Evolutionary conservation across 2,888 invertebrate species (phyloP).

Genomic region (Macrosoma leucophasiata): DNA sequence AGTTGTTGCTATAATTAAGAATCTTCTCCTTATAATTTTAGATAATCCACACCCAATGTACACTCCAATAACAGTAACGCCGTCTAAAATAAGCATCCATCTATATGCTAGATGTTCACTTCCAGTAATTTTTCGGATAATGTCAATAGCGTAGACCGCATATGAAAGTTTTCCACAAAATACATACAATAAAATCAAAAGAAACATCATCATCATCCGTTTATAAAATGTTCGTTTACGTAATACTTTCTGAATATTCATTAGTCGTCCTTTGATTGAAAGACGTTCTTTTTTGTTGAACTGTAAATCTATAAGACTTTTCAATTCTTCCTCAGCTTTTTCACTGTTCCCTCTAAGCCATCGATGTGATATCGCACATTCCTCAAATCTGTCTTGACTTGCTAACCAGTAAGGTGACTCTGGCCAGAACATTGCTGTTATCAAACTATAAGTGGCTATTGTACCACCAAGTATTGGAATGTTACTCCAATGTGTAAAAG

Average conservation of each 20-base stretch:
- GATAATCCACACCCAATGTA: constrained; percentile 40
- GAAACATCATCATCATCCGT: constrained; percentile 8
- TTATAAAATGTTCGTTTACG: constrained; percentile 15
- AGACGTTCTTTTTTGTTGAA: too few relatives aligned
- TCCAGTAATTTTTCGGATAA: constrained; percentile 22
- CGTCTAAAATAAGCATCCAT: constrained; percentile 28
- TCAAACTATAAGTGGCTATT: constrained; percentile 13
- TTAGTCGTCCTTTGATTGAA: too few relatives aligned
- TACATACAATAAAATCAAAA: constrained; percentile 15
- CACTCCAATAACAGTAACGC: constrained; percentile 33
- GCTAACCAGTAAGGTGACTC: constrained; percentile 27
- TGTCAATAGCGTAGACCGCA: constrained; percentile 25
- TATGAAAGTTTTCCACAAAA: constrained; percentile 26
- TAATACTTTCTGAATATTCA: too few relatives aligned
- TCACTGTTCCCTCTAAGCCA: constrained; percentile 23
- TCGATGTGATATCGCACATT: constrained; percentile 20
- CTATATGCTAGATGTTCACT: constrained; percentile 23
- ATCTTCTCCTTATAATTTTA: constrained; percentile 30
- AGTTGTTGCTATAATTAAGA: constrained; percentile 29
- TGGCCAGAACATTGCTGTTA: constrained; percentile 24
- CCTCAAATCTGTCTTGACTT: constrained; percentile 19
- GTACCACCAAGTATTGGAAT: constrained; percentile 16
- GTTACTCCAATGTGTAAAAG: constrained; percentile 23
- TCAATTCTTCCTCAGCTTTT: constrained; percentile 22
- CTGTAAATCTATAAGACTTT: too few relatives aligned